These are phyloP conservation scores for Monopterus albus DNA, from an alignment of 2,113 vertebrate genomes.

Conservation along the genomic window DNA sequence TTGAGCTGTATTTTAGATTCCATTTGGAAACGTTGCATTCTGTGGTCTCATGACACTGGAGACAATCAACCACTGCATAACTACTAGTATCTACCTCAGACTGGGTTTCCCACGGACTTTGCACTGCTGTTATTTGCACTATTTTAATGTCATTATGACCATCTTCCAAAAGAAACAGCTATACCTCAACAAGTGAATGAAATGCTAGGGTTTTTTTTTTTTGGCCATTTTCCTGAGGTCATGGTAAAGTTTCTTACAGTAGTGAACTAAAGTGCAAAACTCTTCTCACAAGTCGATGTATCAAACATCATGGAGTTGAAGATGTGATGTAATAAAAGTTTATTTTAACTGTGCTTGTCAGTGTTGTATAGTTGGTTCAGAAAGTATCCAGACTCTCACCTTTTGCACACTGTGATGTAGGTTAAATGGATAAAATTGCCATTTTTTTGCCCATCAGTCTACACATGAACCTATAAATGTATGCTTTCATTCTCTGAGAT, in stretches of 20 bases:
- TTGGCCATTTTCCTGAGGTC: constrained; percentile 23
- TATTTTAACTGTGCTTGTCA: constrained; percentile 36
- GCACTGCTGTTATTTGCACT: constrained; percentile 73
- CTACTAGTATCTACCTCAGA: constrained; percentile 34
- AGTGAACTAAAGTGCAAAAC: neutral
- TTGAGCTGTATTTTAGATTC: neutral
- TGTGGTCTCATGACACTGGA: neutral
- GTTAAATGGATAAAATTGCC: too few relatives aligned
- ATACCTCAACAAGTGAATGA: constrained; percentile 39
- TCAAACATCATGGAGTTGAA: constrained; percentile 30
- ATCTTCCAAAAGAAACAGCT: constrained; percentile 17
- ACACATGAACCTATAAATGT: too few relatives aligned
- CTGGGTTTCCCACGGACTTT: constrained; percentile 40
- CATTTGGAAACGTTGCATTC: neutral
- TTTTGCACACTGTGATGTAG: too few relatives aligned
- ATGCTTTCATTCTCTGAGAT: too few relatives aligned
- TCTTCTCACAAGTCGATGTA: constrained; percentile 2
- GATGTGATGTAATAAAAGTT: constrained; percentile 61
- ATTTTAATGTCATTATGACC: constrained; percentile 37
- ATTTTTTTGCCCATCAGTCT: too few relatives aligned
- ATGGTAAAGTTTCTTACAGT: constrained; percentile 19
- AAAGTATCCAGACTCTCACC: too few relatives aligned
- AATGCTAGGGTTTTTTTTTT: constrained; percentile 29
- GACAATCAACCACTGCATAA: constrained; percentile 2
- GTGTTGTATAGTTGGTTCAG: neutral